phyloP scores from a whole-genome alignment of 64 coral and sea anemone genomes.

The Pocillopora verrucosa region DNA sequence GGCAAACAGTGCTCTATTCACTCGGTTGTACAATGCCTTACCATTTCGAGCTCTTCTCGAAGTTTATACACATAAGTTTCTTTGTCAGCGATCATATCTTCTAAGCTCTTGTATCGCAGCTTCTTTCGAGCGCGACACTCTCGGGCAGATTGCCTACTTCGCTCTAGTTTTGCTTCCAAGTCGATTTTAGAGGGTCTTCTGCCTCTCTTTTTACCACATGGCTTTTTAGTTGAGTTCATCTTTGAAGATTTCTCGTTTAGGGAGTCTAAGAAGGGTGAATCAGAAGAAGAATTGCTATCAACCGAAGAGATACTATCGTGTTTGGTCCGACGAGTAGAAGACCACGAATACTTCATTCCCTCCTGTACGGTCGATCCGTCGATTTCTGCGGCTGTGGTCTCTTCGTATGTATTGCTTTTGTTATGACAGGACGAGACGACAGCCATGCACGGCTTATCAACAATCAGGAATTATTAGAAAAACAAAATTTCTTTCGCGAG shows the following conservation, averaged over 20 bases:
- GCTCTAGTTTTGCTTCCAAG: slow-evolving; percentile 95
- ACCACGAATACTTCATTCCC: slow-evolving; percentile 65
- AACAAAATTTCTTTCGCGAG: background rate
- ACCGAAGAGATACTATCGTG: slow-evolving; percentile 99
- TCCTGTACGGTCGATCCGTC: slow-evolving; percentile 46
- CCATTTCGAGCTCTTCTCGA: slow-evolving; percentile 92
- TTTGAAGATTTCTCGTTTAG: slow-evolving; percentile 32
- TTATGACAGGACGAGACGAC: background rate
- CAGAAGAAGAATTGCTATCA: slow-evolving; percentile 88
- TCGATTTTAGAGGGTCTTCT: slow-evolving; percentile 98
- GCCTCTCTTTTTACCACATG: slow-evolving; percentile 85
- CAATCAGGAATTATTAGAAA: background rate
- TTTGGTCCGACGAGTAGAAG: slow-evolving; percentile 72
- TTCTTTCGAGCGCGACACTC: slow-evolving; percentile 97
- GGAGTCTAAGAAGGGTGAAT: slow-evolving; percentile 73
- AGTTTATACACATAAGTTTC: slow-evolving; percentile 84
- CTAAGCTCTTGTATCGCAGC: slow-evolving; percentile 83
- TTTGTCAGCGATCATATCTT: slow-evolving; percentile 88
- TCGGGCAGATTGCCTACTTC: slow-evolving; percentile 93
- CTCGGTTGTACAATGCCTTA: slow-evolving; percentile 25
- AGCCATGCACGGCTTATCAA: slow-evolving; percentile 28
- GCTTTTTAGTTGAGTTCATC: slow-evolving; percentile 71
- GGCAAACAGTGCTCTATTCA: background rate
- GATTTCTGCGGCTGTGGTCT: slow-evolving; percentile 63
- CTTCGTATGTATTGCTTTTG: slow-evolving; percentile 49